Evolutionary conservation across 2,113 vertebrate species (phyloP).

Genomic region (Hemichromis elongatus): DNA sequence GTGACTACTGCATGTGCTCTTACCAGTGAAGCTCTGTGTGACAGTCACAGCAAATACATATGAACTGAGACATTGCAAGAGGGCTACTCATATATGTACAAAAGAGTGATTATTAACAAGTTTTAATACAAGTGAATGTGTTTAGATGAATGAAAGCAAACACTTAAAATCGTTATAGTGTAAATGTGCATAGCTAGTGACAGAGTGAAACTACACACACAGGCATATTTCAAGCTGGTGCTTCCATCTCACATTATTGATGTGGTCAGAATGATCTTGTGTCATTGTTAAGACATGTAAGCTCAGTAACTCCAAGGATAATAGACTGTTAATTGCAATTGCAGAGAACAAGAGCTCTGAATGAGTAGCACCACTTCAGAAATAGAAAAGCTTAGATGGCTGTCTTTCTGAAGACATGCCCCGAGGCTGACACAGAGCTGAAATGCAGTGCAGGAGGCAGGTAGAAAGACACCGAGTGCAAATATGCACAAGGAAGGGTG

Average conservation of each 20-base stretch:
- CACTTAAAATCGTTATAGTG: neutral
- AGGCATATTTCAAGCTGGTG: neutral
- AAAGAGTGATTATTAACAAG: neutral
- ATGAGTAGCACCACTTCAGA: constrained; percentile 26
- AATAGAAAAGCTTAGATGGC: constrained; percentile 37
- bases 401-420: constrained; percentile 51
- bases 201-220: neutral
- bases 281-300: constrained; percentile 42
- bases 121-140: neutral
- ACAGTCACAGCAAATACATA: rapidly evolving
- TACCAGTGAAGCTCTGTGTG: neutral
- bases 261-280: constrained; percentile 28
- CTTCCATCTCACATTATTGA: constrained; percentile 6
- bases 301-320: constrained; percentile 46
- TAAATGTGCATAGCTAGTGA: neutral
- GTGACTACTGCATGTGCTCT: neutral
- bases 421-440: constrained; percentile 34
- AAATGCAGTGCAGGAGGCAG: constrained; percentile 19
- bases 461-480: neutral
- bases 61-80: neutral
- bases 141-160: neutral
- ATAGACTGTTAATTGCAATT: constrained; percentile 52
- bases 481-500: neutral
- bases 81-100: neutral
- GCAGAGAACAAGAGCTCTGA: constrained; percentile 39